Evolutionary conservation across 2,888 invertebrate species (phyloP).

Genomic region (Taenaris catops): DNA sequence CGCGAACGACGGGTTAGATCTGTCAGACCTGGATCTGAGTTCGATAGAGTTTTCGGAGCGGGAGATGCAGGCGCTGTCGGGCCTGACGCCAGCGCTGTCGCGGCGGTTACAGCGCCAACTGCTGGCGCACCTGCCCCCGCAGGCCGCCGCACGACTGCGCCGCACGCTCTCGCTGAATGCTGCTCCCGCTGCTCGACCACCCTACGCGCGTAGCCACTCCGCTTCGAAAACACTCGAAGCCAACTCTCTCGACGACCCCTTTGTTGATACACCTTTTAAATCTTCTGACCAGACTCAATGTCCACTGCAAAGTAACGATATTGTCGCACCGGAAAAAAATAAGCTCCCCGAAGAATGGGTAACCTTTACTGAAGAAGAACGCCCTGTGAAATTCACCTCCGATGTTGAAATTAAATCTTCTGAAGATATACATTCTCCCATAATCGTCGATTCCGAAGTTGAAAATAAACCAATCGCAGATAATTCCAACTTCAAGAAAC

Average conservation of each 20-base stretch:
- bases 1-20: slow-evolving; percentile 56
- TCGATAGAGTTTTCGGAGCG: slow-evolving; percentile 84
- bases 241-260: slow-evolving; percentile 11
- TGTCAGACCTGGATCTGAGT: slow-evolving; percentile 83
- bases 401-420: slow-evolving; percentile 4
- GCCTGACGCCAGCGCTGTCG: slow-evolving; percentile 84
- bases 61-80: slow-evolving; percentile 77
- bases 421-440: background rate
- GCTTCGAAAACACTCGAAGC: slow-evolving; percentile 18
- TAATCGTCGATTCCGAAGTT: background rate
- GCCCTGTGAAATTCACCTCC: slow-evolving; percentile 3
- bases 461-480: background rate
- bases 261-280: slow-evolving; percentile 16
- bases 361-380: background rate
- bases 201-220: slow-evolving; percentile 45
- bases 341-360: background rate
- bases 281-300: background rate
- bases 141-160: slow-evolving; percentile 83
- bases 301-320: background rate
- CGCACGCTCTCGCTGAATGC: slow-evolving; percentile 81
- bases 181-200: slow-evolving; percentile 29
- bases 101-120: slow-evolving; percentile 86
- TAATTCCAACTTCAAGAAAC: background rate
- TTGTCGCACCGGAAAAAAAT: background rate
- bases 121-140: slow-evolving; percentile 84